Base-by-base conservation (phyloP, 2,113 vertebrate genomes). In the Rhombomys opimus region DNA sequence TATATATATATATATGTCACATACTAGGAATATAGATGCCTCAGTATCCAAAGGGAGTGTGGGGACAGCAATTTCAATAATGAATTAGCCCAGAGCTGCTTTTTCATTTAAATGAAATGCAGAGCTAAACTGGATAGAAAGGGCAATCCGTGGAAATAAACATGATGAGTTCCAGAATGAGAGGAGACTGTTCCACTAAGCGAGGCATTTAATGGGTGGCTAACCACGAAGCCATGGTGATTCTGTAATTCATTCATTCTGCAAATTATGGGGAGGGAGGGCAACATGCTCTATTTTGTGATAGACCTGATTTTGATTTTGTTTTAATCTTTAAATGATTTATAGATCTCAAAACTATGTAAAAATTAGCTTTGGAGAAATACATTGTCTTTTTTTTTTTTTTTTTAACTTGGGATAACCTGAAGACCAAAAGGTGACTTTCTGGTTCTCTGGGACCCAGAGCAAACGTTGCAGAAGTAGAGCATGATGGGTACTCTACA, bases 91-190 rank as follows among this genome's bases (percentile, higher is more conserved):
- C 81, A 61, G 30, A 87, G 54, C 77, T 94, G 52, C 82, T 95
- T 95, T 96, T 81, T 86, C 46, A 77, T 95, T 97, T 95, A 95
- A 96, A 97, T 97, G 86, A 91, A 97, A 94, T 95, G 73, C 27
- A 80, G 4, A 90, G 14, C 5, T 23, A 81, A 25, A 68, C 30
- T 92, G 77, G 59, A 50, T 59, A 73, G 86, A 52, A 65, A 93
- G 68, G 94, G 57, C 67, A 76, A 65, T 94, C 87, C 95, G 41
- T 22, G 3, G 54, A 94, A 96, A 96, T 87, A 97, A 96, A 87
- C 76, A 25, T 1, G 76, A n/a, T 20, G 92, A 59, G 11, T 72
- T 92, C 52, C 35, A 91, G 70, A 63, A 50, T 72, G 38, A 98
- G 92, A 86, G 87, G 38, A 30, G 93, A 61, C 82, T 46, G 22